Evolutionary conservation across 2,797 vertebrate species (phyloP), one percentile per base, ranked within the genome.

Genomic region (Crax fasciolata): DNA sequence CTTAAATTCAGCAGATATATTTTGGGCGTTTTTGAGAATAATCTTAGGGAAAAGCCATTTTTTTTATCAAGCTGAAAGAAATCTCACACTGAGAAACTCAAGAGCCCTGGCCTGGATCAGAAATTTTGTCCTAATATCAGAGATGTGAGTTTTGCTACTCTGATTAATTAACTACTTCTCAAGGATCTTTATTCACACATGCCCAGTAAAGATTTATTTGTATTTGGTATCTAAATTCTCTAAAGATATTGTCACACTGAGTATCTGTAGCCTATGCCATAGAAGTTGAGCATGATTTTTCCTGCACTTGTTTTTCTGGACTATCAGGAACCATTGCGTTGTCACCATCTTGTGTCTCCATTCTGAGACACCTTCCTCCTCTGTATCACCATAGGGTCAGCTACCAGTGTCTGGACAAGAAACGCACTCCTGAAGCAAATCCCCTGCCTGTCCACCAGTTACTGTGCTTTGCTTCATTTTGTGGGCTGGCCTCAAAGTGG

Each of bases 331-430:
- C 8, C 10, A 44, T 24, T 21, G 13, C 28, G 32, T 35, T 62
- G 39, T 54, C 25, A 13, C 7, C 46, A 21, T n/a, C 27, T 23
- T 14, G 5, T 52, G 35, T 39, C 49, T 39, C 3, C 28, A 7
- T 30, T 62, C 1, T 0, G 30, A n/a, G 54, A 27, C 3, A 9
- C 2, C 17, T 35, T 66, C 48, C 41, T 79, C 5, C 30, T 28
- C 35, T 38, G 46, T 23, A 61, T 55, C 41, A 39, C 12, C 32
- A 20, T 6, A 61, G 41, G 61, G n/a, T 48, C 48, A 54, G 7
- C 52, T 59, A 43, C 10, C 23, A 17, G 18, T 7, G 6, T 57
- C 54, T 39, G 68, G 27, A 65, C 23, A 35, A 81, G 63, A 11
- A 58, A 8, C 1, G 1, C 17, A 6, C 11, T 80, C 41, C n/a